Evolutionary conservation across 92 coral and sea anemone species (phyloP).

Genomic region (Muricea muricata): DNA sequence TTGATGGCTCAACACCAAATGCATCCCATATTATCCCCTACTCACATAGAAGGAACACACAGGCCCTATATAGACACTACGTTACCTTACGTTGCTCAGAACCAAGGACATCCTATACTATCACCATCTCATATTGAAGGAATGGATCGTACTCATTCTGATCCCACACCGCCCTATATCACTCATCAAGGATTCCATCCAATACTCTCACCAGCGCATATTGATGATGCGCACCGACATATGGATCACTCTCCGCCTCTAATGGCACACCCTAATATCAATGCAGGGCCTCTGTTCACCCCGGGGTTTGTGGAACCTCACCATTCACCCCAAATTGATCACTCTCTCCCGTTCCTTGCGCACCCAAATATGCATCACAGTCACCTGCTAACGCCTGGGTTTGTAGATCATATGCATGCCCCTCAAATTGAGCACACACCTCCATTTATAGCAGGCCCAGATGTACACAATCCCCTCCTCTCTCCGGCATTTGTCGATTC

Average conservation of each 20-base stretch:
- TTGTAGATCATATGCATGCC: constrained; percentile 27
- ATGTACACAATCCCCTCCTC: constrained; percentile 29
- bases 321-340: constrained; percentile 42
- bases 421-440: constrained; percentile 38
- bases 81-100: constrained; percentile 27
- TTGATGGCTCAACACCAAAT: constrained; percentile 38
- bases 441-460: constrained; percentile 26
- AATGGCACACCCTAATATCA: constrained; percentile 44
- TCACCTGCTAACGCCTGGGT: constrained; percentile 34
- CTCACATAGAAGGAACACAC: constrained; percentile 31
- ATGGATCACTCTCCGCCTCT: constrained; percentile 29
- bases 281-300: constrained; percentile 28
- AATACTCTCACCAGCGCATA: constrained; percentile 36
- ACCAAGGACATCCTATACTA: constrained; percentile 22
- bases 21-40: constrained; percentile 39
- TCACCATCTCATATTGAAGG: constrained; percentile 46
- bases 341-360: constrained; percentile 32
- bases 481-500: constrained; percentile 29
- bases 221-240: constrained; percentile 31
- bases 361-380: constrained; percentile 27
- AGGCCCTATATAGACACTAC: constrained; percentile 35
- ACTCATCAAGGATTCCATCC: constrained; percentile 40
- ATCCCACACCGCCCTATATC: constrained; percentile 35
- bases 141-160: constrained; percentile 38
- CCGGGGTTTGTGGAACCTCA: constrained; percentile 49